Percentiles rank a stretch among this genome's conserved stretches.
These are phyloP conservation scores for Melieria omissa DNA, from an alignment of 2,888 invertebrate genomes.

Conservation along the genomic window DNA sequence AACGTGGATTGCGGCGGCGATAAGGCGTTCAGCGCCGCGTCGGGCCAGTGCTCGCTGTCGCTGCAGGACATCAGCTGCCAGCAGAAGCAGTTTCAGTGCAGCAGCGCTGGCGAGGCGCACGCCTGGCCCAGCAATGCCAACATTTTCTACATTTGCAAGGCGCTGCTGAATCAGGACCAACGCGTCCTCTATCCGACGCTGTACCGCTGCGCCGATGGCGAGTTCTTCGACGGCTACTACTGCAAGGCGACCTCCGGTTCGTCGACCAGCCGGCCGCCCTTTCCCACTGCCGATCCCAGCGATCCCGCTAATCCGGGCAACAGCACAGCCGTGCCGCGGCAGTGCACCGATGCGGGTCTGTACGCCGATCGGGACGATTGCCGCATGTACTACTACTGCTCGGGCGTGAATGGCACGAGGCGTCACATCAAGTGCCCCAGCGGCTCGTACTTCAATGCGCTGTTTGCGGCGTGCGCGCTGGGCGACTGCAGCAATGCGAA, in stretches of 20 bases:
- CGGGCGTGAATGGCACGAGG: constrained; percentile 51
- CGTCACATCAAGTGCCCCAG: constrained; percentile 57
- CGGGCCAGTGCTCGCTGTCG: constrained; percentile 61
- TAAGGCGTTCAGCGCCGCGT: constrained; percentile 61
- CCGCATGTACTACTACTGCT: constrained; percentile 61
- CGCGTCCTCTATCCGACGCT: constrained; percentile 62
- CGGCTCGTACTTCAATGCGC: constrained; percentile 57
- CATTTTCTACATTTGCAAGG: constrained; percentile 65
- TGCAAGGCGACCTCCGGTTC: constrained; percentile 23
- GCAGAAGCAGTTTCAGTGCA: constrained; percentile 58
- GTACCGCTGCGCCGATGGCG: constrained; percentile 63
- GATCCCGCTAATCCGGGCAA: constrained; percentile 8
- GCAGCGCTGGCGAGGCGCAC: constrained; percentile 58
- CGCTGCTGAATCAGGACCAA: constrained; percentile 59
- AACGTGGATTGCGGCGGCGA: constrained; percentile 63
- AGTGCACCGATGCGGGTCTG: constrained; percentile 50
- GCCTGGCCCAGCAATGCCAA: constrained; percentile 64
- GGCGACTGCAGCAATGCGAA: constrained; percentile 51
- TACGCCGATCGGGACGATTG: constrained; percentile 55
- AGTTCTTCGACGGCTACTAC: constrained; percentile 57
- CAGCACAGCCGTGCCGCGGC: not conserved
- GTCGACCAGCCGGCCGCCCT: not conserved
- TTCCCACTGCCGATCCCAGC: constrained; percentile 9
- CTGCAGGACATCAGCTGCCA: constrained; percentile 55
- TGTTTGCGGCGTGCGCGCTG: constrained; percentile 54